Evolutionary conservation across 2,888 invertebrate genomes (phyloP), one percentile per base, ranked within the genome.

Genomic region (Micoletzkya japonica): DNA sequence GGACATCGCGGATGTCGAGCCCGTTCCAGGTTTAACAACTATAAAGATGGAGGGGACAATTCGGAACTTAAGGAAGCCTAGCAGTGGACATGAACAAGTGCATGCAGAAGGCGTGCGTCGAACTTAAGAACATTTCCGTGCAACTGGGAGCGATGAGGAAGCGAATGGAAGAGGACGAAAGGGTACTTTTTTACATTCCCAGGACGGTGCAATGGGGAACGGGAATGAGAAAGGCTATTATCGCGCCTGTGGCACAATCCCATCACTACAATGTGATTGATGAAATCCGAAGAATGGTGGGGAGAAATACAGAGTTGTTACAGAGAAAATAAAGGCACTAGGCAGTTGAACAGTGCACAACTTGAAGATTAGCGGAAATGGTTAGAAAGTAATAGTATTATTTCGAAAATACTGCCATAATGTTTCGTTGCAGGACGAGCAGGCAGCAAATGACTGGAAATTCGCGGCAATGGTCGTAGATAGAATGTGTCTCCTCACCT

Each of bases 381-480:
- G n/a, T n/a, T n/a, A n/a, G 44, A 44, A 20, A 44, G 20, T 44
- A 44, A 44, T 44, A 44, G 44, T 44, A 20, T 56, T 56, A 56
- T 20, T 24, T 56, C 49, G 14, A 44, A 17, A n/a, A n/a, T n/a
- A n/a, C 14, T 17, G 39, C 30, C 56, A 50, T 68, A 20, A 76
- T 74, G 56, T 17, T 10, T 24, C 24, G 7, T 70, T 76, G 58
- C 30, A 78, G 75, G 82, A 82, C 57, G 82, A 83, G 56, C 80
- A 81, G 70, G 78, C 77, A 0, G 78, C 76, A n/a, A 83, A 83
- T 61, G 83, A 83, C 57, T 83, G 83, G 83, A 80, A 79, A 34
- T 84, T 84, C 58, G 82, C 82, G 4, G 82, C 82, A 2, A 78
- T 81, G 80, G 81, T 81, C 20, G 81, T 82, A 24, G 82, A 82